Conservation (phyloP, 2,113 vertebrate species). For the Pandion haliaetus region DNA sequence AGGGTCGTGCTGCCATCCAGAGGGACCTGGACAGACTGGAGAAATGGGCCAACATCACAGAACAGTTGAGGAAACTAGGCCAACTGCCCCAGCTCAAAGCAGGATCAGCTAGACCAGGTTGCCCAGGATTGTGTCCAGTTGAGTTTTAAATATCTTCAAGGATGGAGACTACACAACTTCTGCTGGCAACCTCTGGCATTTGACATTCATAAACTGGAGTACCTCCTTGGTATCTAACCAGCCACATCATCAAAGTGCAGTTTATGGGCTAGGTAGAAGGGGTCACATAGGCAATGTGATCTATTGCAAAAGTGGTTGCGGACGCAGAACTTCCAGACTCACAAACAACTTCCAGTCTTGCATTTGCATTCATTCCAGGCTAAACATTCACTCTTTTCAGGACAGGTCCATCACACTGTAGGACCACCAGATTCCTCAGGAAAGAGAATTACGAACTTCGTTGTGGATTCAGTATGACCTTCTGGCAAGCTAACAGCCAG, state of each 20-base stretch:
- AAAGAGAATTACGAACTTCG: not conserved
- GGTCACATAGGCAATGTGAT: not conserved
- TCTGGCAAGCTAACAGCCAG: not conserved
- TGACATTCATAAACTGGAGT: not conserved
- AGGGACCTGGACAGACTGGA: not conserved
- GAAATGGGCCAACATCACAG: not conserved
- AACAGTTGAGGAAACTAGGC: not conserved
- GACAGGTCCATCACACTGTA: not conserved
- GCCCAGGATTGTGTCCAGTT: not conserved
- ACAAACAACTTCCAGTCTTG: not conserved
- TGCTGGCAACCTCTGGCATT: not conserved
- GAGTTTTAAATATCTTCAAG: not conserved
- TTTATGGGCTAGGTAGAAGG: not conserved
- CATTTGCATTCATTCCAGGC: not conserved
- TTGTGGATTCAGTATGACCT: not conserved
- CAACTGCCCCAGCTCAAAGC: not conserved
- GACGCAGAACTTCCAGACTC: not conserved
- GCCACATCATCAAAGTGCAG: not conserved
- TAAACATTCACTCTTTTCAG: not conserved
- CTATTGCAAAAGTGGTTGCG: not conserved
- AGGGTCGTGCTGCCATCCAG: not conserved
- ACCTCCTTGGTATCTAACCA: not conserved
- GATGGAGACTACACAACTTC: not conserved
- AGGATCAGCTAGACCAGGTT: not conserved
- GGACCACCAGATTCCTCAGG: not conserved